Percentiles rank a stretch among this genome's conserved stretches.
These are phyloP conservation scores for Ornithoptera alexandrae DNA, from an alignment of 2,888 invertebrate genomes.

Conservation along the genomic window DNA sequence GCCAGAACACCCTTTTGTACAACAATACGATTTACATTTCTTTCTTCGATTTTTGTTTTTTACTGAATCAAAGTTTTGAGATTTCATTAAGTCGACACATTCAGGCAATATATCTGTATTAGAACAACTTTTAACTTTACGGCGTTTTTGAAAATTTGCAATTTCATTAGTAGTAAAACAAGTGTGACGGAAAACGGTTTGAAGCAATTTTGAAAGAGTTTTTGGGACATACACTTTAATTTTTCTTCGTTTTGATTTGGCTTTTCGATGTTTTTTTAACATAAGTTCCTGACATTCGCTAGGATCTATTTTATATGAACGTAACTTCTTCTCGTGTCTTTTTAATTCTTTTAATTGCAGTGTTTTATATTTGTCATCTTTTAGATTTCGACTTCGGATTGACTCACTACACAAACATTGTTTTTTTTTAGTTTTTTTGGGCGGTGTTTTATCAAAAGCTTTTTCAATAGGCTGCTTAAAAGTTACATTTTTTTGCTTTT, in stretches of 20 bases:
- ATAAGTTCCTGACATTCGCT: slow-evolving; percentile 7
- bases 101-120: not conserved
- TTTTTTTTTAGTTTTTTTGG: slow-evolving; percentile 9
- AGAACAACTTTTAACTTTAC: slow-evolving; percentile 13
- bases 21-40: not conserved
- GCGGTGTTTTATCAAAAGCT: not conserved
- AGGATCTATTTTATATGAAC: not conserved
- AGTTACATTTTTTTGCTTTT: slow-evolving; percentile 25
- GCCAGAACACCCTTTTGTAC: not conserved
- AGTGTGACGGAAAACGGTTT: slow-evolving; percentile 9
- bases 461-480: slow-evolving; percentile 17
- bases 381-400: not conserved
- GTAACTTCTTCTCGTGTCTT: not conserved
- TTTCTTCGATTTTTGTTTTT: not conserved
- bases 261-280: slow-evolving; percentile 1
- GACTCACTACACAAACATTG: slow-evolving; percentile 4
- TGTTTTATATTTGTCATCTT: slow-evolving; percentile 8
- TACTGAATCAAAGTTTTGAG: not conserved
- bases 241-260: slow-evolving; percentile 8
- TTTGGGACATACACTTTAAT: slow-evolving; percentile 18
- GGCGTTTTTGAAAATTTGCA: slow-evolving; percentile 3
- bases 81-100: not conserved
- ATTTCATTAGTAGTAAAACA: slow-evolving; percentile 13
- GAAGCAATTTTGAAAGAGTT: slow-evolving; percentile 15
- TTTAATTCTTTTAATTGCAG: not conserved